phyloP scores from a whole-genome alignment of 92 coral and sea anemone genomes.

The Pocillopora meandrina region DNA sequence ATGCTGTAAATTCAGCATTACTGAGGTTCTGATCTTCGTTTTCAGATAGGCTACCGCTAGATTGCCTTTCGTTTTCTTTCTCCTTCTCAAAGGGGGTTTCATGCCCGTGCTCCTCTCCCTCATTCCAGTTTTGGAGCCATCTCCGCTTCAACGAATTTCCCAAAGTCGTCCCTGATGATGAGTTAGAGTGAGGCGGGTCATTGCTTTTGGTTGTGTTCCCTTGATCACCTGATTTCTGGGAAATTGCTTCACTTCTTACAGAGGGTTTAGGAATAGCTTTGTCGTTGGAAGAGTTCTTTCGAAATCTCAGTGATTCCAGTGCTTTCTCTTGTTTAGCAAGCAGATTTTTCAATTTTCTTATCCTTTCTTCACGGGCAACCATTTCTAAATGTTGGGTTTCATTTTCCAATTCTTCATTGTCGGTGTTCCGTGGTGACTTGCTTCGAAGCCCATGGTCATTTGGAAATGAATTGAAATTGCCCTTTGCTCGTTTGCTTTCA shows the following conservation, averaged over 20 bases:
- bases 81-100: background rate
- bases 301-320: constrained; percentile 4
- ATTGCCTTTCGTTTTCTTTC: background rate
- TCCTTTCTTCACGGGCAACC: constrained; percentile 23
- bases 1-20: constrained; percentile 29
- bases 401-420: background rate
- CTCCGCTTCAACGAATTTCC: constrained; percentile 14
- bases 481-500: background rate
- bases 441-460: background rate
- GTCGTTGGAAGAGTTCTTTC: background rate
- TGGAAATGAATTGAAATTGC: background rate
- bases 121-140: constrained; percentile 28
- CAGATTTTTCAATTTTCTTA: constrained; percentile 14
- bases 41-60: background rate
- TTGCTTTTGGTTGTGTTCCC: background rate
- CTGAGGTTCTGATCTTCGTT: background rate
- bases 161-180: background rate
- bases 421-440: background rate
- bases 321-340: constrained; percentile 22
- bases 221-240: background rate
- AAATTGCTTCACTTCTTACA: background rate
- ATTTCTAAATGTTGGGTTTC: background rate
- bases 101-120: background rate
- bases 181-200: background rate
- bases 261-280: background rate